Evolutionary conservation across 2,113 vertebrate species (phyloP), one percentile per base, ranked within the genome.

Genomic region (Numida meleagris): DNA sequence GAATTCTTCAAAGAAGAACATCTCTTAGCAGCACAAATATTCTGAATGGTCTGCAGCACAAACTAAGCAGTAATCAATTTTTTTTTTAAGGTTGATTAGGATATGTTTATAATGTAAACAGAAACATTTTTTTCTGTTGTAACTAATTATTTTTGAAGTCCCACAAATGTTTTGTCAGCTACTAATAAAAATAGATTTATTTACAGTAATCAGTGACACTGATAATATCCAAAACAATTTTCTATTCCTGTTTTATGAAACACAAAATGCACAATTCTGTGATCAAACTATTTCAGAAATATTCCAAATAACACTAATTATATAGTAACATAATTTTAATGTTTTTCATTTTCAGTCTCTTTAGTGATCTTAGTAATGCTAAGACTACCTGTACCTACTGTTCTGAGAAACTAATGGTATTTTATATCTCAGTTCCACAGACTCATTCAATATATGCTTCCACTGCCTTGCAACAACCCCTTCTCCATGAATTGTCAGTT

Each of bases 11-110:
- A 86, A 66, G 36, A 93, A 92, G 46, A 18, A 34, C 25, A 40
- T n/a, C 48, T 66, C 33, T 93, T 42, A 62, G 53, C 58, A 95
- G 93, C 90, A 95, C 78, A 96, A 95, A 20, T 7, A 79, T 86
- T 92, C 90, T 85, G 53, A 43, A 87, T 92, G 65, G 38, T 94
- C 68, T 90, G 83, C 70, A 25, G 67, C 90, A 82, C 68, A 67
- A 92, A 91, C 85, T 87, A 68, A 65, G 92, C 70, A 96, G 59
- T 34, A 83, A 20, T 93, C 65, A 63, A 84, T 86, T 51, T 51
- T 15, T 27, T 51, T 51, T 59, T 68, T 75, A 67, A 61, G 79
- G 31, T 65, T 85, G 42, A 65, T 80, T 76, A 46, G 31, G 78
- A 51, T 89, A 90, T 77, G 45, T 76, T 93, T 59, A 85, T 86